These are phyloP conservation scores for Imbricaverruca yamaguchii DNA, from an alignment of 2,888 invertebrate genomes.

Conservation along the genomic window DNA sequence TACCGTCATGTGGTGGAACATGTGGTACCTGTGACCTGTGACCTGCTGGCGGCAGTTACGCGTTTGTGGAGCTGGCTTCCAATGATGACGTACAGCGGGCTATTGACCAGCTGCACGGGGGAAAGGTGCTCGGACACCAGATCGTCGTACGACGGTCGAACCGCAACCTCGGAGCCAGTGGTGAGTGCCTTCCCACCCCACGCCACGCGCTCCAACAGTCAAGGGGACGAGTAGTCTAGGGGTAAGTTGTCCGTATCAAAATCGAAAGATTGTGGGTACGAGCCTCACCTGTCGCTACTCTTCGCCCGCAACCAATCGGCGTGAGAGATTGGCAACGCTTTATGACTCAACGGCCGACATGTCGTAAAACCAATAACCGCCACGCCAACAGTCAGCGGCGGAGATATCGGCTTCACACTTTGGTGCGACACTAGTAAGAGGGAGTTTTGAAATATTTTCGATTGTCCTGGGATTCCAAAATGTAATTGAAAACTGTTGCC, in stretches of 20 bases:
- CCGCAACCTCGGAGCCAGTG: background rate
- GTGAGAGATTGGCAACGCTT: too few relatives aligned
- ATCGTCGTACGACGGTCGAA: background rate
- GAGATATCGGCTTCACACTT: background rate
- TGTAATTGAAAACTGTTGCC: too few relatives aligned
- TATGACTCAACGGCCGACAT: too few relatives aligned
- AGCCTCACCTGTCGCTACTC: too few relatives aligned
- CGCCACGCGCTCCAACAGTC: too few relatives aligned
- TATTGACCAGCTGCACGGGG: conserved; percentile 7
- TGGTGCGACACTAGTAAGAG: background rate
- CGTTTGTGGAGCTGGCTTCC: background rate
- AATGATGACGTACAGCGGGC: background rate
- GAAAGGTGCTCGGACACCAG: background rate
- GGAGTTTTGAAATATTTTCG: background rate
- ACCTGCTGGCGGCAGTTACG: background rate
- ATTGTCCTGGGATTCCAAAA: too few relatives aligned
- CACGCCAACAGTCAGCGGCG: background rate
- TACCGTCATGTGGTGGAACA: background rate
- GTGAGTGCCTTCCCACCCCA: background rate
- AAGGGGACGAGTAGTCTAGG: too few relatives aligned
- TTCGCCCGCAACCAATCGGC: too few relatives aligned
- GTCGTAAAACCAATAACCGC: too few relatives aligned
- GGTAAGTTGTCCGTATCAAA: too few relatives aligned
- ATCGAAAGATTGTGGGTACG: too few relatives aligned
- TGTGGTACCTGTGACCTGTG: background rate